phyloP scores from a whole-genome alignment of 2,797 vertebrate genomes.

The Euthynnus affinis region DNA sequence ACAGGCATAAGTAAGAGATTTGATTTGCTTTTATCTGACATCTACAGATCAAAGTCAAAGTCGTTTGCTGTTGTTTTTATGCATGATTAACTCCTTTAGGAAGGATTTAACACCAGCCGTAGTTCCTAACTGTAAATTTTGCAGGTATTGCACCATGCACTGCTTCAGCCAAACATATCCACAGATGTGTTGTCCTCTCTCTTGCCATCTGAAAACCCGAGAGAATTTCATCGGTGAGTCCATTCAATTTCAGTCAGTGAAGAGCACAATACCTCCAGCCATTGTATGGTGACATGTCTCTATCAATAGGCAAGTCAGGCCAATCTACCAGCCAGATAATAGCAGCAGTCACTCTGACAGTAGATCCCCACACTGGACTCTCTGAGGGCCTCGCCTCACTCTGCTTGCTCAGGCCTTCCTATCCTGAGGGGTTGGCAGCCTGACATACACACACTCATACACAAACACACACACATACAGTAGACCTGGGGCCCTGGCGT shows the following conservation, averaged over 20 bases:
- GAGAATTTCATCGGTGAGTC: slow-evolving; percentile 56
- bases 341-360: slow-evolving; percentile 77
- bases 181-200: slow-evolving; percentile 35
- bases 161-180: slow-evolving; percentile 29
- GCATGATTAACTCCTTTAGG: neutral
- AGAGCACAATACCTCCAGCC: slow-evolving; percentile 65
- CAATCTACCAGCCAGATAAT: slow-evolving; percentile 83
- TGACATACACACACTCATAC: slow-evolving; percentile 59
- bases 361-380: slow-evolving; percentile 70
- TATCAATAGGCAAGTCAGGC: slow-evolving; percentile 76
- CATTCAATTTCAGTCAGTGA: slow-evolving; percentile 63
- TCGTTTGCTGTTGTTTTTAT: neutral
- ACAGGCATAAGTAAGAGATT: slow-evolving; percentile 29
- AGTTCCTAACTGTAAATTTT: neutral
- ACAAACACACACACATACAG: slow-evolving; percentile 49
- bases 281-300: slow-evolving; percentile 76
- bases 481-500: slow-evolving; percentile 75
- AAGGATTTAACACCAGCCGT: neutral
- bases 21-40: slow-evolving; percentile 17
- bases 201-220: slow-evolving; percentile 38
- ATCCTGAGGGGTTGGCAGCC: slow-evolving; percentile 70
- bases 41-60: slow-evolving; percentile 19
- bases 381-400: slow-evolving; percentile 69
- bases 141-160: neutral
- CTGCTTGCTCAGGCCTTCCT: slow-evolving; percentile 68